Percentiles rank a stretch among this genome's conserved stretches.
These are phyloP conservation scores for Tiaroga cobitis DNA, from an alignment of 2,797 vertebrate species.

Conservation along the genomic window DNA sequence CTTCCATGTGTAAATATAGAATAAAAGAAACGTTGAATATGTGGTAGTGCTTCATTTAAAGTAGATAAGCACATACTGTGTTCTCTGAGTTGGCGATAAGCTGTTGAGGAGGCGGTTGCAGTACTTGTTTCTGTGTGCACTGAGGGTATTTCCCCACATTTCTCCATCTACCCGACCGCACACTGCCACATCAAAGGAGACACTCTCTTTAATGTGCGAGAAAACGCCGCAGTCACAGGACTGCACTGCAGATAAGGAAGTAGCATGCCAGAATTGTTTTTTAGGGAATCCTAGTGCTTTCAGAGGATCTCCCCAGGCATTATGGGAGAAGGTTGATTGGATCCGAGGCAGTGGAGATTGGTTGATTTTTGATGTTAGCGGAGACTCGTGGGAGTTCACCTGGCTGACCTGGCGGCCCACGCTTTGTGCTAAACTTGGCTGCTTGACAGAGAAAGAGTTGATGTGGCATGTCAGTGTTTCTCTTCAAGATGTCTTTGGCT, in stretches of 20 bases:
- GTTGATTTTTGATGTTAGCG: constrained; percentile 39
- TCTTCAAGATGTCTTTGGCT: constrained; percentile 8
- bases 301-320: constrained; percentile 11
- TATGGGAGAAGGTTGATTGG: constrained; percentile 21
- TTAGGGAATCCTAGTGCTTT: constrained; percentile 34
- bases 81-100: background rate
- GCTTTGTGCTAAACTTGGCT: constrained; percentile 30
- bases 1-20: background rate
- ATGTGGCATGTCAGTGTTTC: constrained; percentile 17
- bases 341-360: constrained; percentile 41
- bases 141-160: constrained; percentile 24
- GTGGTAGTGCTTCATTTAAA: constrained; percentile 2
- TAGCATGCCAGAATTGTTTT: constrained; percentile 15
- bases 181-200: constrained; percentile 42
- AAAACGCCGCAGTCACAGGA: constrained; percentile 16
- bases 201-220: constrained; percentile 24
- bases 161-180: background rate
- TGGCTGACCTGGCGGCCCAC: constrained; percentile 37
- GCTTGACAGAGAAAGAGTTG: constrained; percentile 15
- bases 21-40: background rate
- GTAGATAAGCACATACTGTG: constrained; percentile 23
- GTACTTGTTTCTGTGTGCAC: background rate
- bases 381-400: constrained; percentile 30
- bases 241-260: constrained; percentile 22
- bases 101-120: background rate